Base-by-base conservation (phyloP, 2,888 invertebrate genomes). In the Prostheceraeus crozeri region DNA sequence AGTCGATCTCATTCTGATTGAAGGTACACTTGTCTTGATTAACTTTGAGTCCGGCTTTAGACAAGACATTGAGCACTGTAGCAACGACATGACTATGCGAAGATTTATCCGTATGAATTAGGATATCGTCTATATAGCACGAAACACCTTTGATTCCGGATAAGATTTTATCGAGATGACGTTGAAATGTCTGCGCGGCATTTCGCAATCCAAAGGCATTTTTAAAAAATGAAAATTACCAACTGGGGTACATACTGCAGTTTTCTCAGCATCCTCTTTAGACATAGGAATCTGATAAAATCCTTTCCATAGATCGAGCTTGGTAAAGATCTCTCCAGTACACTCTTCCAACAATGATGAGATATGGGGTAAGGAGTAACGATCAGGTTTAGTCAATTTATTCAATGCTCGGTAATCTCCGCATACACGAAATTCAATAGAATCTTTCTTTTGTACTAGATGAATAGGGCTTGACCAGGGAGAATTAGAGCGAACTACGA, bases 281-380 rank as follows among this genome's bases (percentile, higher is more conserved):
- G 19, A 16, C n/a, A 56, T 55, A 4, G 56, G 56, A 56, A 56
- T 56, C 14, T 56, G 56, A 27, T 56, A n/a, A n/a, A n/a, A n/a
- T n/a, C n/a, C n/a, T n/a, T n/a, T n/a, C n/a, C n/a, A n/a, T n/a
- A n/a, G n/a, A n/a, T n/a, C n/a, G n/a, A n/a, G n/a, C n/a, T n/a
- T n/a, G n/a, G n/a, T n/a, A n/a, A n/a, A n/a, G n/a, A n/a, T n/a
- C n/a, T n/a, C n/a, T n/a, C n/a, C n/a, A n/a, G n/a, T n/a, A n/a
- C n/a, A n/a, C n/a, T n/a, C n/a, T n/a, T n/a, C n/a, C n/a, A n/a
- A n/a, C n/a, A n/a, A n/a, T n/a, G n/a, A n/a, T n/a, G n/a, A n/a
- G n/a, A n/a, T n/a, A n/a, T n/a, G n/a, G n/a, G n/a, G n/a, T n/a
- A n/a, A n/a, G n/a, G n/a, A n/a, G n/a, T n/a, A n/a, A n/a, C n/a